Base-by-base conservation (phyloP, 2,113 vertebrate species). In the Pionites leucogaster region DNA sequence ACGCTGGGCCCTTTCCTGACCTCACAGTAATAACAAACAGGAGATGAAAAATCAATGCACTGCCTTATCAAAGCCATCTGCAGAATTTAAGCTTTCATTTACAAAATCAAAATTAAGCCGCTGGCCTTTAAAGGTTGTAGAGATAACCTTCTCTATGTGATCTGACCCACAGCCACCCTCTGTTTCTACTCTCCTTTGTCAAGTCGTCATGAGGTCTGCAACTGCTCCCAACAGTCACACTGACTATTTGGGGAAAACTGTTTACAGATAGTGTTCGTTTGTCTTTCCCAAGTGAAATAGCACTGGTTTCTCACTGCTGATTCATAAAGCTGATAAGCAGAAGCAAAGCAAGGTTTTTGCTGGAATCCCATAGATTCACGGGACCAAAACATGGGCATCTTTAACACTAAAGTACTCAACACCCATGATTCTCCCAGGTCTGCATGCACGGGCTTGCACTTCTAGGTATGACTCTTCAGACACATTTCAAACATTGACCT, bases 11-110 rank as follows among this genome's bases (percentile, higher is more conserved):
- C 88, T 55, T 92, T 79, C 79, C 42, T 0, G 42, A 96, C 95
- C 95, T 94, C 91, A 50, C 35, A 95, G 90, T 92, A 96, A 96
- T 96, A 97, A 97, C 91, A 97, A 97, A 95, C 88, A 86, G 88
- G 82, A 97, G 96, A 97, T 81, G 93, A 97, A 94, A 96, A 97
- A 88, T 91, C 94, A 82, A 82, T 71, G 31, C 33, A 76, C 76
- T 3, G 57, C 74, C 68, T 96, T 97, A 95, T 96, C 93, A 95
- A 93, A 97, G 92, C 88, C 92, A 94, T 95, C 97, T 96, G 96
- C 37, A 86, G 95, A 96, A 95, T 92, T 86, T 82, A 92, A 93
- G 89, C 90, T 96, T 97, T 92, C 93, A 86, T 94, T 96, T 93
- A 88, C 91, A 95, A 94, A 95, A 93, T 85, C 96, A 95, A 95